phyloP scores from a whole-genome alignment of 2,888 invertebrate genomes.

The Dascillus cervinus region DNA sequence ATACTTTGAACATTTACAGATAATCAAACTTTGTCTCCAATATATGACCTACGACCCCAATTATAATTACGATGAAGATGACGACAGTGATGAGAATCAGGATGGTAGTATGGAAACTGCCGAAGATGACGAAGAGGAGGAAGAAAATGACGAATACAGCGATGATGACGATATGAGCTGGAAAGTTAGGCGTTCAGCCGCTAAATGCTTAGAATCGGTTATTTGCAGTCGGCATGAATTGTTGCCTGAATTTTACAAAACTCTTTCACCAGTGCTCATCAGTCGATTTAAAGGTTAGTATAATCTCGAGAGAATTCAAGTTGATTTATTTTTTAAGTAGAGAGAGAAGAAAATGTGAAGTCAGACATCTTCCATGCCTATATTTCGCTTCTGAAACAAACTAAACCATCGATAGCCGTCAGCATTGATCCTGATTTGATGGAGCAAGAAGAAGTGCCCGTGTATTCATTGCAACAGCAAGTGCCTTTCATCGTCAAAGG shows the following conservation, averaged over 20 bases:
- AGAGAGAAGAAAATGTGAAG: slow-evolving; percentile 98
- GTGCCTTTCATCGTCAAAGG: slow-evolving; percentile 77
- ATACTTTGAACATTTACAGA: slow-evolving; percentile 47
- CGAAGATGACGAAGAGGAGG: slow-evolving; percentile 60
- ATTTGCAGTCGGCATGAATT: slow-evolving; percentile 89
- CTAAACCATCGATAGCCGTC: slow-evolving; percentile 61
- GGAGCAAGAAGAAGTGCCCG: slow-evolving; percentile 67
- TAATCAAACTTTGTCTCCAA: slow-evolving; percentile 77
- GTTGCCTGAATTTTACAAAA: slow-evolving; percentile 78
- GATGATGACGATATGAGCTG: slow-evolving; percentile 99
- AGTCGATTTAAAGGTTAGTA: slow-evolving; percentile 77
- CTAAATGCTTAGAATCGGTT: slow-evolving; percentile 94
- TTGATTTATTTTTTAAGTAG: slow-evolving; percentile 42
- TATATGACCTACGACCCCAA: slow-evolving; percentile 97
- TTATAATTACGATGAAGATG: slow-evolving; percentile 95
- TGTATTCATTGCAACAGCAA: slow-evolving; percentile 52
- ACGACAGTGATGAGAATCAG: slow-evolving; percentile 63
- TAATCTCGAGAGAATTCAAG: neutral
- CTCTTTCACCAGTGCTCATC: slow-evolving; percentile 86
- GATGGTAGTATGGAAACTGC: slow-evolving; percentile 61
- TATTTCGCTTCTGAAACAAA: slow-evolving; percentile 85
- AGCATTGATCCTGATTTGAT: slow-evolving; percentile 62
- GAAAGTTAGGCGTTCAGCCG: slow-evolving; percentile 94
- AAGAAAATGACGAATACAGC: slow-evolving; percentile 91
- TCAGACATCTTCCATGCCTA: slow-evolving; percentile 97